Evolutionary conservation across 2,797 vertebrate genomes (phyloP).

Genomic region (Tapera naevia): DNA sequence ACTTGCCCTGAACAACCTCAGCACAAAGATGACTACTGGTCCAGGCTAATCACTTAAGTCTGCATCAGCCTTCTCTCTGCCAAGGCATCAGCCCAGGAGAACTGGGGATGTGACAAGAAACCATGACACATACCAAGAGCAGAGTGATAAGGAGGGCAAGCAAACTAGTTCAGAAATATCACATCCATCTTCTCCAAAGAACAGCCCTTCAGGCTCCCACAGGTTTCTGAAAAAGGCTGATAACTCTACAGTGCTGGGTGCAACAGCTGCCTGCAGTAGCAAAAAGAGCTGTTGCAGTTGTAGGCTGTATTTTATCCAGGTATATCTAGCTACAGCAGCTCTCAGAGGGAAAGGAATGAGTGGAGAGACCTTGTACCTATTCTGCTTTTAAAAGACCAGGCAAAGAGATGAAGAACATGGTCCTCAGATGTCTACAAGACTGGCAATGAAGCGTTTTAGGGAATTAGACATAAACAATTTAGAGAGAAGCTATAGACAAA

Average conservation of each 20-base stretch:
- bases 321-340: background rate
- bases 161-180: background rate
- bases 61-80: background rate
- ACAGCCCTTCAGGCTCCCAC: background rate
- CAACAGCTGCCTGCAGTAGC: background rate
- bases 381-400: background rate
- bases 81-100: background rate
- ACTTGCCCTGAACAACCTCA: background rate
- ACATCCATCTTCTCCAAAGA: background rate
- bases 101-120: background rate
- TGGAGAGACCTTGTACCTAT: background rate
- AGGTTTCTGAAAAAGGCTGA: background rate
- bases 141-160: background rate
- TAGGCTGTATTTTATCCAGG: background rate
- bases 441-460: background rate
- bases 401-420: background rate
- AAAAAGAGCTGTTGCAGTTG: background rate
- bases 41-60: background rate
- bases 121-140: background rate
- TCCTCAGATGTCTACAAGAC: background rate
- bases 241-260: background rate
- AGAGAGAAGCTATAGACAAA: slow-evolving; percentile 29
- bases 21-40: background rate
- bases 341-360: background rate
- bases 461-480: slow-evolving; percentile 11